Evolutionary conservation across 1,140 invertebrate genomes (phyloP), one percentile per base, ranked within the genome.

Genomic region (Platyura marginata): DNA sequence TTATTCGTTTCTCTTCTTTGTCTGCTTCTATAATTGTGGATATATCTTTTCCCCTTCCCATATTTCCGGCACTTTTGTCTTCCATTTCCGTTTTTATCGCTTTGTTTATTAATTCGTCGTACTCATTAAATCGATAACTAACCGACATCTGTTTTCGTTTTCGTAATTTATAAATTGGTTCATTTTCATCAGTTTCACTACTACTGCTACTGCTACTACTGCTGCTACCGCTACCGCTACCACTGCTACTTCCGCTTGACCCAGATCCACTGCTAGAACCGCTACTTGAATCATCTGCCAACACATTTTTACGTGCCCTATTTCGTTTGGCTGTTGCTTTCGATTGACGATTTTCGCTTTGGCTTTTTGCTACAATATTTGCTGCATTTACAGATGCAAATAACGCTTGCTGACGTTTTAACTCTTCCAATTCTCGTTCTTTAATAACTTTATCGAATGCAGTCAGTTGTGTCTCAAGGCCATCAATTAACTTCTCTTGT

Each of bases 51-150:
- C 87, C 87, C 25, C 82, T 68, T 4, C 83, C 81, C 48, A 80
- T 74, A 60, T 83, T 83, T 1, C 80, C 80, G 3, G 79, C 78
- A 16, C 78, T 77, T 20, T 74, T 75, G 8, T 74, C 74, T 29
- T 81, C 75, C 46, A 81, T 71, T 52, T 82, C 79, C 44, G 80
- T 78, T 62, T 86, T 77, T 43, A 94, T 84, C 11, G 91, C 91
- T 38, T 82, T 87, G 54, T 89, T 85, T 37, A 95, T 95, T 50
- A 95, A 73, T 15, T 92, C 81, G 60, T 95, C 91, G 61, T 87
- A 96, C 56, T 94, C 89, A 54, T 89, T 87, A 48, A 91, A 83
- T 41, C 75, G 72, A 51, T 92, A 89, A 49, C 78, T 91, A 36
- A 87, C 77, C 18, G 81, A 77, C 38, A 75, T 68, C 51, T 75